Base-by-base conservation (phyloP, 2,113 vertebrate genomes). In the Festucalex cinctus region DNA sequence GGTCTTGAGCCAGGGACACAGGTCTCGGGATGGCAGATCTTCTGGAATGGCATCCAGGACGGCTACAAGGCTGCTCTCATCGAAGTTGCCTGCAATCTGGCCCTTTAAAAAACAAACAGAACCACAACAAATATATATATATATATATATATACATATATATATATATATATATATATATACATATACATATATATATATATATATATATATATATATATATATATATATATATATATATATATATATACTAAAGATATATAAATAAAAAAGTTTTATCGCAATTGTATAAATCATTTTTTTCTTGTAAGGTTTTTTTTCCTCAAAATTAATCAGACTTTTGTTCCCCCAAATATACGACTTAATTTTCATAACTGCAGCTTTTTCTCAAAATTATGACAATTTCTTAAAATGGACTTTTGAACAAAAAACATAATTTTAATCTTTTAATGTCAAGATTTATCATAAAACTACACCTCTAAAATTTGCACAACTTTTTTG, bases 1-100 rank as follows among this genome's bases (percentile, higher is more conserved):
- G 3, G 91, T 93, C 89, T 92, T 93, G 65, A 99, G 89, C 97
- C 96, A 99, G 0, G 84, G 88, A 59, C 94, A 94, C 0, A 99
- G 88, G 20, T 92, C 90, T 77, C 87, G 88, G 62, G 94, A 88
- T 13, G 92, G 88, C 67, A 94, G 70, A 49, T 93, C 80, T 48
- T 91, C 86, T 35, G 91, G 89, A 78, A 98, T 91, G 44, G 93
- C 90, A 69, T 76, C 79, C 39, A 99, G 91, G 65, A 99, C 80
- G 10, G 86, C 87, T 68, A 96, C 91, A 61, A 98, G 86, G 66
- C 81, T 91, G 36, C 81, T 75, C 74, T 93, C 91, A 71, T 94
- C 85, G 81, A 98, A 97, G 26, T 66, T 80, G 37, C 53, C 83
- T 77, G 92, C 91, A 82, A 98, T 93, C 65, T 96, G 93, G n/a